phyloP scores from a whole-genome alignment of 2,113 vertebrate genomes.

The Limnothrissa miodon region DNA sequence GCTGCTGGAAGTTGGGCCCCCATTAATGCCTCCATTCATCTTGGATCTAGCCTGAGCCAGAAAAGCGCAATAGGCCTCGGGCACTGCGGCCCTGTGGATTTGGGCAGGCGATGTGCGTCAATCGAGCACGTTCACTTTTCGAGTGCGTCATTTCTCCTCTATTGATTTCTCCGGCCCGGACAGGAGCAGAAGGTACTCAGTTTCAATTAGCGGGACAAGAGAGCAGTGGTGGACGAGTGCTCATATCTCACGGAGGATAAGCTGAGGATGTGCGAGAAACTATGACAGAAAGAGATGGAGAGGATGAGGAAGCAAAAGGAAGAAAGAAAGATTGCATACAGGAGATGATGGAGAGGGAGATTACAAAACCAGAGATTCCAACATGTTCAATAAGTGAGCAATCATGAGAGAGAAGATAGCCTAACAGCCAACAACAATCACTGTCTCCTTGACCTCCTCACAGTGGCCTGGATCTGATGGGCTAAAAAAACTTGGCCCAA shows the following conservation, averaged over 20 bases:
- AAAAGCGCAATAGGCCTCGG: slow-evolving; percentile 49
- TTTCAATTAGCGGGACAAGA: slow-evolving; percentile 56
- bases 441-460: too few relatives aligned
- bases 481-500: background rate
- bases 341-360: background rate
- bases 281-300: background rate
- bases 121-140: slow-evolving; percentile 17
- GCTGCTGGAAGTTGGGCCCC: slow-evolving; percentile 41
- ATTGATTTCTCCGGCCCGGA: slow-evolving; percentile 36
- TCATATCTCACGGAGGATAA: background rate
- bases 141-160: slow-evolving; percentile 46
- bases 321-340: background rate
- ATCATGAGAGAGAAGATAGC: background rate
- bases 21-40: slow-evolving; percentile 53
- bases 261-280: background rate
- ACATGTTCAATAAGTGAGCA: background rate
- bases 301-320: background rate
- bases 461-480: background rate
- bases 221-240: slow-evolving; percentile 29
- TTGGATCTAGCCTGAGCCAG: slow-evolving; percentile 39
- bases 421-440: too few relatives aligned
- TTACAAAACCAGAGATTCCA: slow-evolving; percentile 25
- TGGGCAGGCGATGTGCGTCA: slow-evolving; percentile 37
- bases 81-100: slow-evolving; percentile 41
- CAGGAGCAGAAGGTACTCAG: slow-evolving; percentile 40